Conservation (phyloP, 2,888 invertebrate genomes). For the Zhuqinia jingwanae region DNA sequence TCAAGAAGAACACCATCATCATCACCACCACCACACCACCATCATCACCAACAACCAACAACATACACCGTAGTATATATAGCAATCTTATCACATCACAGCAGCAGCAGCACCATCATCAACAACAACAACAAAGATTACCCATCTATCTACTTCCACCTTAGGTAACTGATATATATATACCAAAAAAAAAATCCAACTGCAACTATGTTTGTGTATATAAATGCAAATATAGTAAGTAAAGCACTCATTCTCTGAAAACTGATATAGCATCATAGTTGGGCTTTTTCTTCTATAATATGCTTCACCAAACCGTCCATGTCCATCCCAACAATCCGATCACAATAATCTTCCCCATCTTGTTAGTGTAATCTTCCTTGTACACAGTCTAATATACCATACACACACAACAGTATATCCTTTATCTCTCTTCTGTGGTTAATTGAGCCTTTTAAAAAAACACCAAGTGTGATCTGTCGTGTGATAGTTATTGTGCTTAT, state of each 20-base stretch:
- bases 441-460: slow-evolving; percentile 78
- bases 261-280: slow-evolving; percentile 28
- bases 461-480: slow-evolving; percentile 72
- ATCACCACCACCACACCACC: slow-evolving; percentile 22
- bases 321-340: slow-evolving; percentile 3
- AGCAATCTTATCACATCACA: slow-evolving; percentile 40
- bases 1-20: slow-evolving; percentile 42
- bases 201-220: too few relatives aligned
- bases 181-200: too few relatives aligned
- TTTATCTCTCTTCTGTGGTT: slow-evolving; percentile 71
- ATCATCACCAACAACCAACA: too few relatives aligned
- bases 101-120: too few relatives aligned
- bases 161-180: too few relatives aligned
- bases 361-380: slow-evolving; percentile 1
- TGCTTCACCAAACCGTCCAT: background rate
- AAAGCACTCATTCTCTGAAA: background rate
- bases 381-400: too few relatives aligned
- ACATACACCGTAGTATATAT: too few relatives aligned
- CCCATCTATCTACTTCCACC: slow-evolving; percentile 9
- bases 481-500: slow-evolving; percentile 43
- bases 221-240: too few relatives aligned
- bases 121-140: too few relatives aligned
- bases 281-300: slow-evolving; percentile 3
- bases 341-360: slow-evolving; percentile 25
- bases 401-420: too few relatives aligned